Percentiles rank a stretch among this genome's conserved stretches.
These are phyloP conservation scores for Drosophila prostipennis DNA, from an alignment of 2,888 invertebrate genomes.

Conservation along the genomic window DNA sequence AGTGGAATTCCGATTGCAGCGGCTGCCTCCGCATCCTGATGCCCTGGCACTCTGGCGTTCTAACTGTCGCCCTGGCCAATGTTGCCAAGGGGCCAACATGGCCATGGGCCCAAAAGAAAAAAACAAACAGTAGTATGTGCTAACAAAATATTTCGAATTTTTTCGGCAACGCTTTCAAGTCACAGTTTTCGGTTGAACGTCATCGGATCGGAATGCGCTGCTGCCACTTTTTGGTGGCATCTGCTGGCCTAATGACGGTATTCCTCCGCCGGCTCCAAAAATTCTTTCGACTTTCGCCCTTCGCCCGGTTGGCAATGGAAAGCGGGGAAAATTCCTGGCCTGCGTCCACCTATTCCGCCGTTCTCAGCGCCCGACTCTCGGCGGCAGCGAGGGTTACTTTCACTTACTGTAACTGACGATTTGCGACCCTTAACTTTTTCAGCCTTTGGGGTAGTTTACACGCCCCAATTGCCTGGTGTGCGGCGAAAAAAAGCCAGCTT, in stretches of 20 bases:
- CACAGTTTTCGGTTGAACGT: constrained; percentile 53
- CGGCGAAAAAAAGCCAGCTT: neutral
- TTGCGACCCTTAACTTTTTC: constrained; percentile 32
- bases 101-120: constrained; percentile 44
- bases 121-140: neutral
- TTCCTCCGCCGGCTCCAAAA: constrained; percentile 75
- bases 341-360: constrained; percentile 52
- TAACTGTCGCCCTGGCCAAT: constrained; percentile 70
- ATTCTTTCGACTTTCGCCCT: constrained; percentile 52
- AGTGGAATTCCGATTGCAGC: constrained; percentile 4
- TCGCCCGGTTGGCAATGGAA: constrained; percentile 6
- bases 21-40: constrained; percentile 34
- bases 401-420: constrained; percentile 59
- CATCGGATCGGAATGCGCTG: constrained; percentile 64
- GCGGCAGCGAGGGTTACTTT: constrained; percentile 77
- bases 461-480: constrained; percentile 51
- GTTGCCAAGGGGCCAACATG: constrained; percentile 67
- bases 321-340: neutral
- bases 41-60: constrained; percentile 50
- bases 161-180: constrained; percentile 25
- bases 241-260: constrained; percentile 82
- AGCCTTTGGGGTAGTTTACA: constrained; percentile 37
- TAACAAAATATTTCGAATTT: constrained; percentile 17
- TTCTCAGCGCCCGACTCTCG: constrained; percentile 76
- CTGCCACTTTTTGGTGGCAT: constrained; percentile 45